These are phyloP conservation scores for Oreochromis niloticus DNA, from an alignment of 2,113 vertebrate species.

Conservation along the genomic window DNA sequence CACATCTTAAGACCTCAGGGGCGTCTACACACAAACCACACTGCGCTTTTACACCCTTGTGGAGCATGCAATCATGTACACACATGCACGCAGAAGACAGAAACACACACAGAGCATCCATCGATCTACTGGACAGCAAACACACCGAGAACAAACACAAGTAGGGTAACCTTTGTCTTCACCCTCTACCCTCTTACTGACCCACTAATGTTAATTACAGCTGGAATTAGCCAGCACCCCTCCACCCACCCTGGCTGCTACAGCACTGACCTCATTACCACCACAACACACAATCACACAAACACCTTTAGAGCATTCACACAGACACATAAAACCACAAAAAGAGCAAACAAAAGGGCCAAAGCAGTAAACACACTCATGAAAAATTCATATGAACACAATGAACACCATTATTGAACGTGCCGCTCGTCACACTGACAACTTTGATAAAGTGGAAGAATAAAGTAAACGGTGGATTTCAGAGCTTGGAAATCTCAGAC, in stretches of 20 bases:
- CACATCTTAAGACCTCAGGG: constrained; percentile 43
- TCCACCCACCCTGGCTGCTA: constrained; percentile 27
- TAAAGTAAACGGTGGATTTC: background rate
- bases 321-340: background rate
- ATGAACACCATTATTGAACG: constrained; percentile 15
- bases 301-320: constrained; percentile 15
- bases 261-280: constrained; percentile 65
- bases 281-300: constrained; percentile 20
- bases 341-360: constrained; percentile 25
- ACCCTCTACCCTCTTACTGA: constrained; percentile 55
- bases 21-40: constrained; percentile 20
- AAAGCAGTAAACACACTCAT: constrained; percentile 46
- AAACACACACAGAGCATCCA: background rate
- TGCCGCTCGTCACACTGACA: background rate
- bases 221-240: constrained; percentile 64
- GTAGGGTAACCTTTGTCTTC: constrained; percentile 52
- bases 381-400: constrained; percentile 41
- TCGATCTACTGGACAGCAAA: background rate
- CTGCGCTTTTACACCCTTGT: background rate
- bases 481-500: background rate
- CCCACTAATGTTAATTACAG: constrained; percentile 70
- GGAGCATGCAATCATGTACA: background rate
- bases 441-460: background rate
- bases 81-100: background rate
- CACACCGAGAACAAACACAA: background rate